Percentiles rank a stretch among this genome's conserved stretches.
Evolutionary conservation across 2,888 invertebrate species (phyloP).

Genomic region (Ariolimax columbianus): DNA sequence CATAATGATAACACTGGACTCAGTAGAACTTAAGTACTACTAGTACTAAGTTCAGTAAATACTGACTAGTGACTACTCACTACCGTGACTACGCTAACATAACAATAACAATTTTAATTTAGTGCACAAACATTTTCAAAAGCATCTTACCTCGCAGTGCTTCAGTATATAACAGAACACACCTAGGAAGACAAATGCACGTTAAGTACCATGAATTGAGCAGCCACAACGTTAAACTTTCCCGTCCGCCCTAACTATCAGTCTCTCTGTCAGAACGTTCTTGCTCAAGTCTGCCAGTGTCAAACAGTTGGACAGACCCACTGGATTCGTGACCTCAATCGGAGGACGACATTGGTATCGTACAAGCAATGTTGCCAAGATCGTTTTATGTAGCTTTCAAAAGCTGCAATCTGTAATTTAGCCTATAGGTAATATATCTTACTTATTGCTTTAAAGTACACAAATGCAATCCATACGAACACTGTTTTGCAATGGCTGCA

Average conservation of each 20-base stretch:
- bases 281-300: neutral
- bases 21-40: too few relatives aligned
- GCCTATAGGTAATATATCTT: neutral
- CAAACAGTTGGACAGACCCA: neutral
- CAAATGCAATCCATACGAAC: neutral
- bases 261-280: neutral
- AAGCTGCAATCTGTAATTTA: neutral
- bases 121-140: too few relatives aligned
- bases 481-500: neutral
- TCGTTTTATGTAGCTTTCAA: neutral
- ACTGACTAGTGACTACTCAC: too few relatives aligned
- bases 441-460: neutral
- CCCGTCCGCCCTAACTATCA: neutral
- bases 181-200: neutral
- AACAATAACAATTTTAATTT: too few relatives aligned
- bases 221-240: too few relatives aligned
- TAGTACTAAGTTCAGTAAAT: too few relatives aligned
- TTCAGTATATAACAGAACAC: constrained; percentile 14
- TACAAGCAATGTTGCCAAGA: neutral
- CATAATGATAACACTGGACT: too few relatives aligned
- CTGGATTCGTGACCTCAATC: neutral
- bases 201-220: neutral
- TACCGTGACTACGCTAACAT: too few relatives aligned
- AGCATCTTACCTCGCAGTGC: constrained; percentile 12
- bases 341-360: constrained; percentile 15